A percentile compares a stretch with the other conserved stretches of the same genome.
phyloP scores from a whole-genome alignment of 2,888 invertebrate genomes.

The Ceramica pisi region DNA sequence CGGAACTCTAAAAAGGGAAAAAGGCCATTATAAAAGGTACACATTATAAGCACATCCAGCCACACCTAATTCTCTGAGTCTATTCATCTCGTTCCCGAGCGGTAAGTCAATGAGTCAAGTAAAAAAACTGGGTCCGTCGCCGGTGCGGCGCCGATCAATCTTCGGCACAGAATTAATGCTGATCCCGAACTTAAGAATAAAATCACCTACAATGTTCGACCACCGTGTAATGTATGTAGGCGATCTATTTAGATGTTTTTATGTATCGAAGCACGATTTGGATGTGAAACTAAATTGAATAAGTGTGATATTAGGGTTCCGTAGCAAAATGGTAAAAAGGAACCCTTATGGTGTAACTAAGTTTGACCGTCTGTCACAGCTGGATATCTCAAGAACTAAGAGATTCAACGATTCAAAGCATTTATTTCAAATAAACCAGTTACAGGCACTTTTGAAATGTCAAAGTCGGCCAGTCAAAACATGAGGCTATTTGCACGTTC shows the following conservation, averaged over 20 bases:
- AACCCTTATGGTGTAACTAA: too few species aligned
- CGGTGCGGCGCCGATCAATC: constrained; percentile 60
- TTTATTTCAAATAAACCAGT: too few species aligned
- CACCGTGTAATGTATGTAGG: constrained; percentile 42
- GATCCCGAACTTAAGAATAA: constrained; percentile 59
- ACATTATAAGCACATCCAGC: constrained; percentile 43
- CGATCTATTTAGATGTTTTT: constrained; percentile 38
- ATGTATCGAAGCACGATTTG: constrained; percentile 1
- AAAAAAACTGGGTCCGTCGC: constrained; percentile 59
- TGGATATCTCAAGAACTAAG: too few species aligned
- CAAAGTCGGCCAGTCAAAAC: too few species aligned
- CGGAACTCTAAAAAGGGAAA: too few species aligned
- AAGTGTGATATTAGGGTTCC: too few species aligned
- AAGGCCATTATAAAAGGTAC: too few species aligned
- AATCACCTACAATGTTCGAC: constrained; percentile 49
- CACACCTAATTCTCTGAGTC: constrained; percentile 6
- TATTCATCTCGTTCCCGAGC: constrained; percentile 61
- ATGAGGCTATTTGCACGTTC: too few species aligned
- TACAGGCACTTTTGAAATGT: too few species aligned
- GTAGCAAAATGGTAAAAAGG: too few species aligned
- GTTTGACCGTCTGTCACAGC: too few species aligned
- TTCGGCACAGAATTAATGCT: constrained; percentile 59
- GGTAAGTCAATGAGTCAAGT: constrained; percentile 68
- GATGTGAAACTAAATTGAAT: background rate
- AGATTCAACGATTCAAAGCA: too few species aligned